A percentile compares a stretch with the other conserved stretches of the same genome.
Conservation (phyloP, 2,113 vertebrate genomes). For the Bombycilla garrulus region DNA sequence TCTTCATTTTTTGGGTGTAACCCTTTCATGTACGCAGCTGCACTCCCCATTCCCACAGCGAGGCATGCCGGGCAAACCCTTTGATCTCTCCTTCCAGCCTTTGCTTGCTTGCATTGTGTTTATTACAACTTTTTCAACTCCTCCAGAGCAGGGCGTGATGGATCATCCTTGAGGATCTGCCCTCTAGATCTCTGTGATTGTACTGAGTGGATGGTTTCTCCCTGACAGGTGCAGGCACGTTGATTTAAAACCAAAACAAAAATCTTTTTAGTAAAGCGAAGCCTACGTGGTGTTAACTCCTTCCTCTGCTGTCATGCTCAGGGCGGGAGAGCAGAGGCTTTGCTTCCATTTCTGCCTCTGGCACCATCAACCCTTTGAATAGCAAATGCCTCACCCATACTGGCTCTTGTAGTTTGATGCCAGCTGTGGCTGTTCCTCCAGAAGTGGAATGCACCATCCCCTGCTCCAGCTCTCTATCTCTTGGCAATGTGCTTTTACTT, state of each 20-base stretch:
- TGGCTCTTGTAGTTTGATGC: neutral
- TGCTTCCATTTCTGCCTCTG: neutral
- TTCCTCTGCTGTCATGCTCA: neutral
- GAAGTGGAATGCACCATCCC: neutral
- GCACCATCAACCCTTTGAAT: neutral
- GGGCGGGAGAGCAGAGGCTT: neutral
- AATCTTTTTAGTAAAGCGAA: slow-evolving; percentile 27
- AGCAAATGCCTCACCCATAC: neutral
- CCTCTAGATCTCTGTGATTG: slow-evolving; percentile 50
- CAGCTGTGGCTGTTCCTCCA: neutral
- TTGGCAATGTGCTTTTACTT: neutral
- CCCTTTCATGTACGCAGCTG: slow-evolving; percentile 51
- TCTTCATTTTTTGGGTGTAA: slow-evolving; percentile 54
- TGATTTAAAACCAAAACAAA: slow-evolving; percentile 23
- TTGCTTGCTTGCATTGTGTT: slow-evolving; percentile 26
- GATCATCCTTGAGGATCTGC: slow-evolving; percentile 16
- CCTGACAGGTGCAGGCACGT: slow-evolving; percentile 54
- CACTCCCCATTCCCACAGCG: slow-evolving; percentile 36
- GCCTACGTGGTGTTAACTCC: neutral
- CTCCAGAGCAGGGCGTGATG: slow-evolving; percentile 29
- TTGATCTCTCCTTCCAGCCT: slow-evolving; percentile 47
- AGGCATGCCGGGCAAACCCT: slow-evolving; percentile 12
- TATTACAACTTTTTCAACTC: slow-evolving; percentile 17
- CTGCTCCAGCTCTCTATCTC: neutral
- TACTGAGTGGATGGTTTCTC: slow-evolving; percentile 45